phyloP scores from a whole-genome alignment of 2,888 invertebrate genomes.

The Eueremaeus valkanovi region DNA sequence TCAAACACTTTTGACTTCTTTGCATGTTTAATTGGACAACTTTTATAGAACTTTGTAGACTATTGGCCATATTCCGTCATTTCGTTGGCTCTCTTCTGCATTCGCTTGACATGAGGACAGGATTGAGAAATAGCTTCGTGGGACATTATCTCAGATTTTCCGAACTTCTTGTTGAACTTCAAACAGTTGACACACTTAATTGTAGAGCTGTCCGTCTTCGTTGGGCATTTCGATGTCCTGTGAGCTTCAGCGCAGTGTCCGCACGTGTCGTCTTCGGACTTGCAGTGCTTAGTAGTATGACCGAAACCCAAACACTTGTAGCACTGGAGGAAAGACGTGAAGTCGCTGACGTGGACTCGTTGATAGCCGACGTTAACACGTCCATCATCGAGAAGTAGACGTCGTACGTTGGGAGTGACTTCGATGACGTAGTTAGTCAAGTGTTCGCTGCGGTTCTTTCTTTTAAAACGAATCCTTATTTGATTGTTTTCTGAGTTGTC shows the following conservation, averaged over 20 bases:
- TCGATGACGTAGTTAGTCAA: background rate
- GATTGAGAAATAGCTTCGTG: background rate
- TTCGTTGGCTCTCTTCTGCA: background rate
- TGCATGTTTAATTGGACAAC: background rate
- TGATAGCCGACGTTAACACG: background rate
- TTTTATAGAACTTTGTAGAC: background rate
- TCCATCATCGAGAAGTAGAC: background rate
- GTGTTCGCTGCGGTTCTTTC: background rate
- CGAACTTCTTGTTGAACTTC: background rate
- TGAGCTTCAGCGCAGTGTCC: background rate
- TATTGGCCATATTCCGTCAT: too few species aligned
- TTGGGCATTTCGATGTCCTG: background rate
- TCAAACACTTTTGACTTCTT: background rate
- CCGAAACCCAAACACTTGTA: background rate
- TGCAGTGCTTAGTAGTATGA: too few species aligned
- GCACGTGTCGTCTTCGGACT: background rate
- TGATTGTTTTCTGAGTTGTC: background rate
- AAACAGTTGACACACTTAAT: background rate
- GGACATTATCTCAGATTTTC: background rate
- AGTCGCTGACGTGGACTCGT: background rate
- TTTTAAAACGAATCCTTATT: background rate
- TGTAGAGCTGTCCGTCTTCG: background rate
- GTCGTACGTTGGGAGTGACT: background rate
- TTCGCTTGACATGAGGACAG: background rate
- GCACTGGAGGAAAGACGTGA: background rate